These are phyloP conservation scores for Colaptes auratus DNA, from an alignment of 2,113 vertebrate genomes.

Conservation along the genomic window DNA sequence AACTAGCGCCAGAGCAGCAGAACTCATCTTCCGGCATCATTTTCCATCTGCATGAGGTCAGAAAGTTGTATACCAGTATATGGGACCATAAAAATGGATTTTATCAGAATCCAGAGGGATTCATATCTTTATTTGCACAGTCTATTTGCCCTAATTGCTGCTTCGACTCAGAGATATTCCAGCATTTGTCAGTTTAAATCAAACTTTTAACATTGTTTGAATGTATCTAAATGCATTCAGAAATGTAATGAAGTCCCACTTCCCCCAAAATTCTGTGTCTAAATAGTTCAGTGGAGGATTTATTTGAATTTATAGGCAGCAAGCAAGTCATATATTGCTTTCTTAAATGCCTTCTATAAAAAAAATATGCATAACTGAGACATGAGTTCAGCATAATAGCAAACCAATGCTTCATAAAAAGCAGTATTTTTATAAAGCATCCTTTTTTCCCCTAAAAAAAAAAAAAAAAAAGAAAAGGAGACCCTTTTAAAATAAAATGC, in stretches of 20 bases:
- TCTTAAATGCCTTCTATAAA: constrained; percentile 60
- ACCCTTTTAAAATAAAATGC: background rate
- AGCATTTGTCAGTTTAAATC: constrained; percentile 60
- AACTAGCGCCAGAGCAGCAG: background rate
- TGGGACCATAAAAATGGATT: constrained; percentile 33
- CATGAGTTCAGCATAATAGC: constrained; percentile 25
- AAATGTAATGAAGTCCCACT: constrained; percentile 43
- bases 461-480: background rate
- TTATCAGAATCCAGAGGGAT: constrained; percentile 24
- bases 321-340: constrained; percentile 41
- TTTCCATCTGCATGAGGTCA: background rate
- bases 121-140: background rate
- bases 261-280: constrained; percentile 23
- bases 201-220: constrained; percentile 52
- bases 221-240: constrained; percentile 41
- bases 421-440: background rate
- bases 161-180: constrained; percentile 8
- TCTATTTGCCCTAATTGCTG: constrained; percentile 46
- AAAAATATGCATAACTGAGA: constrained; percentile 53
- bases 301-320: constrained; percentile 69
- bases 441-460: background rate
- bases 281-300: constrained; percentile 55
- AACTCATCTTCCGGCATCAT: background rate
- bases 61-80: background rate
- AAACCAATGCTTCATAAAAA: constrained; percentile 21